Evolutionary conservation across 2,113 vertebrate genomes (phyloP).

Genomic region (Taxidea taxus): DNA sequence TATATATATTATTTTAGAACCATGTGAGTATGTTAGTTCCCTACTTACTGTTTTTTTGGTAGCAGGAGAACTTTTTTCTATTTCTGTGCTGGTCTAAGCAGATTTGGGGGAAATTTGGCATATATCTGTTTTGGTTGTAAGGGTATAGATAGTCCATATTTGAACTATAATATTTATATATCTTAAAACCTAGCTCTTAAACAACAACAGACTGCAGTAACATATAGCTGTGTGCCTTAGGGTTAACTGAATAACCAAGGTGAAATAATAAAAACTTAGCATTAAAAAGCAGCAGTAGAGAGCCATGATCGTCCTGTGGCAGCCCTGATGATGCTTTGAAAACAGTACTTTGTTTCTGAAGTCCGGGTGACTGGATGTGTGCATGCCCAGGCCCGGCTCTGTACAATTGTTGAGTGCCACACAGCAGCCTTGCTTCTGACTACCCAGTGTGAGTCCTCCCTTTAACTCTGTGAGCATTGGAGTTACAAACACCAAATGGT

Average conservation of each 20-base stretch:
- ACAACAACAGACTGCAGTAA: neutral
- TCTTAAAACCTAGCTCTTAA: conserved; percentile 27
- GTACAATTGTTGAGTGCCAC: neutral
- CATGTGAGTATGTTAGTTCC: neutral
- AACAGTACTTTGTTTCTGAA: neutral
- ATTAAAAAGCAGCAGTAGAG: neutral
- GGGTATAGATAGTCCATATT: neutral
- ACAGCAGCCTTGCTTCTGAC: neutral
- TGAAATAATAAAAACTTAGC: neutral
- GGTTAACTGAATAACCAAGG: neutral
- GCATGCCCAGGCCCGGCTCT: neutral
- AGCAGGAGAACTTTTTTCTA: neutral
- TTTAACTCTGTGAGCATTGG: neutral
- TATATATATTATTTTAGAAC: neutral
- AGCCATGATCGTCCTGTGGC: neutral
- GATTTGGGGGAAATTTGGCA: neutral
- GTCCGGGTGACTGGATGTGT: neutral
- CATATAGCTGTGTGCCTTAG: neutral
- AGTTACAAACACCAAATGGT: neutral
- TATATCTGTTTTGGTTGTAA: neutral
- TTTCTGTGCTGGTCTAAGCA: neutral
- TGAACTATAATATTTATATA: neutral
- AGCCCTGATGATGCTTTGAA: neutral
- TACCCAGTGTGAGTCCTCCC: neutral
- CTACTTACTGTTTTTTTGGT: neutral